Evolutionary conservation across 2,888 invertebrate genomes (phyloP).

Genomic region (Pherbina coryleti): DNA sequence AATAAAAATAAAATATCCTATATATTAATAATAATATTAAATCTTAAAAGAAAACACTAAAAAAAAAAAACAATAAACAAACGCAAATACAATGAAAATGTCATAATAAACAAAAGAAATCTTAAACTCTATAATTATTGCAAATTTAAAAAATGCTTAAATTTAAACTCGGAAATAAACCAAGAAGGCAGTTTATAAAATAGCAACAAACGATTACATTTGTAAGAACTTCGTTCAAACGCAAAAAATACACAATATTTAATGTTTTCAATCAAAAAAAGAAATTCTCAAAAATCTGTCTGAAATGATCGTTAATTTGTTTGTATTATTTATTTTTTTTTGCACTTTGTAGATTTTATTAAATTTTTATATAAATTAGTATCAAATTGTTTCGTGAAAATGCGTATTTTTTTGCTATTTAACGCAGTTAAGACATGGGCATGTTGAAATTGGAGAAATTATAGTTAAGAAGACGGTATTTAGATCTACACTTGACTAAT

Average conservation of each 20-base stretch:
- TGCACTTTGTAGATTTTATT: neutral
- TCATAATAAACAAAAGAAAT: slow-evolving; percentile 38
- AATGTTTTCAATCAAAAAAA: neutral
- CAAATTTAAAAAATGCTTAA: neutral
- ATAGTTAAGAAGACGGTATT: no score
- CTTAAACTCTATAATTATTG: slow-evolving; percentile 35
- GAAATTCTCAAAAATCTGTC: no score
- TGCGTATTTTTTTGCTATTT: no score
- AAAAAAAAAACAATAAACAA: slow-evolving; percentile 34
- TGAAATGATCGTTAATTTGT: neutral
- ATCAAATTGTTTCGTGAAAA: no score
- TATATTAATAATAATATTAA: slow-evolving; percentile 56
- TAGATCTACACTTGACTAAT: no score
- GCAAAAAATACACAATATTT: neutral
- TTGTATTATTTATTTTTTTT: neutral
- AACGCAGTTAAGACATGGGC: no score
- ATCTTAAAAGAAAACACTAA: slow-evolving; percentile 35
- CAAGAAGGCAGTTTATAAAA: neutral
- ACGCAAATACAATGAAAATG: slow-evolving; percentile 16
- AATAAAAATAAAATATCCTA: slow-evolving; percentile 59
- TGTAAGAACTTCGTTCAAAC: neutral
- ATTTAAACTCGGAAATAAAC: neutral
- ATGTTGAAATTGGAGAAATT: no score
- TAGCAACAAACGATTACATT: neutral
- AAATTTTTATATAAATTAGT: no score